Evolutionary conservation across 2,113 vertebrate species (phyloP).

Genomic region (Scomber scombrus): DNA sequence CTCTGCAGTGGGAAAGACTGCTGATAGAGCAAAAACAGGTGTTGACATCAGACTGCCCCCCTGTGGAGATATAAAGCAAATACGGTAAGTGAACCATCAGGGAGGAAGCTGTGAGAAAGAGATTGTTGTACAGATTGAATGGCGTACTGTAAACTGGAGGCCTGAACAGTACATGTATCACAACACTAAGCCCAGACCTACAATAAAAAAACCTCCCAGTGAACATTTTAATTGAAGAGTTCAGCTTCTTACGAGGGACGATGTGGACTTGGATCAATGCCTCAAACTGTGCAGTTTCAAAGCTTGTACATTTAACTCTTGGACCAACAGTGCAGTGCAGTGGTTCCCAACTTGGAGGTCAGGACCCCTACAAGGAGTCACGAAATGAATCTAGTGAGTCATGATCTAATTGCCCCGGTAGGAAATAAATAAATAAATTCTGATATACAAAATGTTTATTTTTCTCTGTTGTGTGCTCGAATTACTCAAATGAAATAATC

Average conservation of each 20-base stretch:
- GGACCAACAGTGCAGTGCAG: not conserved
- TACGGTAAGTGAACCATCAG: not conserved
- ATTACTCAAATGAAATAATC: too few relatives aligned
- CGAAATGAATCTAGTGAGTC: not conserved
- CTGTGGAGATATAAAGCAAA: conserved; percentile 29
- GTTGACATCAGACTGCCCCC: conserved; percentile 31
- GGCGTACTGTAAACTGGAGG: not conserved
- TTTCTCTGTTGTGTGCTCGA: not conserved
- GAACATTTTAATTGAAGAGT: not conserved
- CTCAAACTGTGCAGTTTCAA: not conserved
- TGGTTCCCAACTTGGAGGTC: too few relatives aligned
- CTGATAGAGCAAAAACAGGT: not conserved
- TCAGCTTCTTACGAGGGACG: not conserved
- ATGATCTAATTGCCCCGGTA: not conserved
- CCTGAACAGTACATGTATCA: not conserved
- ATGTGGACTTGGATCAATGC: not conserved
- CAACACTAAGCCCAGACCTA: not conserved
- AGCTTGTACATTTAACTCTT: not conserved
- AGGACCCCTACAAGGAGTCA: not conserved
- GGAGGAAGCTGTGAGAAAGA: not conserved
- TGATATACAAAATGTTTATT: conserved; percentile 31
- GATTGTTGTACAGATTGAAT: not conserved
- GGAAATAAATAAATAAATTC: not conserved
- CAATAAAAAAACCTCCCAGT: not conserved
- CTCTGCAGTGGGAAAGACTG: not conserved